Evolutionary conservation across 2,113 vertebrate genomes (phyloP).

Genomic region (Corvus hawaiiensis): DNA sequence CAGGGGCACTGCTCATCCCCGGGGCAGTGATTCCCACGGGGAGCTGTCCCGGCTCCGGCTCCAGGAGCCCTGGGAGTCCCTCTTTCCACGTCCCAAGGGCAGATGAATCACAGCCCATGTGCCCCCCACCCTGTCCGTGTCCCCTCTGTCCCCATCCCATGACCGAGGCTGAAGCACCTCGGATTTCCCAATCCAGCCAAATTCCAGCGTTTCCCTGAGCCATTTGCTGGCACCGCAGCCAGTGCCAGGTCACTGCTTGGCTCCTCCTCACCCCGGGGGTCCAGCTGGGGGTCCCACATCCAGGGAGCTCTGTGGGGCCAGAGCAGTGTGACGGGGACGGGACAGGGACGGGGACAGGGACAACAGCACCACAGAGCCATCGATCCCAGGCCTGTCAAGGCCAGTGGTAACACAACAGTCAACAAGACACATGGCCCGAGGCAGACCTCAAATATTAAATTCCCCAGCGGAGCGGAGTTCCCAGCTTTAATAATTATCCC

Average conservation of each 20-base stretch:
- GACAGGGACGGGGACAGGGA: background rate
- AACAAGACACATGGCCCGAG: slow-evolving; percentile 40
- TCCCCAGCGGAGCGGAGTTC: background rate
- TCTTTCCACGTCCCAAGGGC: background rate
- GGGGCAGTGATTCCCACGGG: background rate
- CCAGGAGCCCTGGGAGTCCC: background rate
- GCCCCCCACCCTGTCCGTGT: background rate
- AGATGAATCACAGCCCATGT: background rate
- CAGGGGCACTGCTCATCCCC: background rate
- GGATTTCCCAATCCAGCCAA: background rate
- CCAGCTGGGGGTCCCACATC: background rate
- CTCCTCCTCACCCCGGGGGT: background rate
- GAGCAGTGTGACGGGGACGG: fast-evolving
- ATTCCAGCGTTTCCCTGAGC: fast-evolving
- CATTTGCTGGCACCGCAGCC: background rate
- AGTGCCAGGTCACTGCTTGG: background rate
- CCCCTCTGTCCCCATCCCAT: background rate
- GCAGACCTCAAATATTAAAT: slow-evolving; percentile 46
- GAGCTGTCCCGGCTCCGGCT: background rate
- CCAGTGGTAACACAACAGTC: slow-evolving; percentile 16
- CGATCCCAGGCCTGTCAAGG: background rate
- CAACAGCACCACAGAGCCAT: background rate
- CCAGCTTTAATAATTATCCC: slow-evolving; percentile 42
- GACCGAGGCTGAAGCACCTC: background rate
- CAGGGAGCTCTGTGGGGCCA: background rate